Evolutionary conservation across 1,140 invertebrate genomes (phyloP).

Genomic region (Lasioglossum albipes): DNA sequence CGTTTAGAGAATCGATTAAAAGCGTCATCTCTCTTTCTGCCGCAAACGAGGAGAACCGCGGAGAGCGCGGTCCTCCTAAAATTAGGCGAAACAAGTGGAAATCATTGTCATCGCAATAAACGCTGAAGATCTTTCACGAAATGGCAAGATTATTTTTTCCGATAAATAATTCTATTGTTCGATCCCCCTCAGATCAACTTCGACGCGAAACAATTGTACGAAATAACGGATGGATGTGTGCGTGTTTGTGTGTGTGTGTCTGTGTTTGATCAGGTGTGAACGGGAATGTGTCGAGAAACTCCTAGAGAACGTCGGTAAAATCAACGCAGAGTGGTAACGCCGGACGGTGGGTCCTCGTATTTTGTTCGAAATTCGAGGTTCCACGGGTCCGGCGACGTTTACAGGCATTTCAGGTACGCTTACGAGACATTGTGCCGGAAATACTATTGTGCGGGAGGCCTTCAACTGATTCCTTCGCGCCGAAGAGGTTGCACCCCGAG

Average conservation of each 20-base stretch:
- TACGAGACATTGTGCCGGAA: conserved; percentile 57
- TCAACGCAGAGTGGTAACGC: conserved; percentile 27
- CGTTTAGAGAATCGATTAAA: not conserved
- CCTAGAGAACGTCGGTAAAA: conserved; percentile 24
- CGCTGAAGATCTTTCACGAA: not conserved
- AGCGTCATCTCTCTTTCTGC: not conserved
- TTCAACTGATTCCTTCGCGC: conserved; percentile 11
- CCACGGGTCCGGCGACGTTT: conserved; percentile 16
- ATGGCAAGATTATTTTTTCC: no score
- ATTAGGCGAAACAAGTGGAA: not conserved
- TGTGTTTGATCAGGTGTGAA: no score
- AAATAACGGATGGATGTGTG: not conserved
- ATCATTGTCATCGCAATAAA: conserved; percentile 23
- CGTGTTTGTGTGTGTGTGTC: not conserved
- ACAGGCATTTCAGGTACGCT: conserved; percentile 59
- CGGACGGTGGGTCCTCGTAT: conserved; percentile 11
- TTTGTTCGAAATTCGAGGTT: not conserved
- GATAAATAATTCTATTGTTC: not conserved
- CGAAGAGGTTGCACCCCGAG: conserved; percentile 6
- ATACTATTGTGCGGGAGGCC: conserved; percentile 48
- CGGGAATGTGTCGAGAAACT: conserved; percentile 53
- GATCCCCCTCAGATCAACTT: not conserved
- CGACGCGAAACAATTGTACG: not conserved
- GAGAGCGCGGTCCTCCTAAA: no score
- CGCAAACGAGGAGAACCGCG: not conserved